Percentiles rank a stretch among this genome's conserved stretches.
phyloP scores from a whole-genome alignment of 2,113 vertebrate genomes.

The Mixornis gularis region DNA sequence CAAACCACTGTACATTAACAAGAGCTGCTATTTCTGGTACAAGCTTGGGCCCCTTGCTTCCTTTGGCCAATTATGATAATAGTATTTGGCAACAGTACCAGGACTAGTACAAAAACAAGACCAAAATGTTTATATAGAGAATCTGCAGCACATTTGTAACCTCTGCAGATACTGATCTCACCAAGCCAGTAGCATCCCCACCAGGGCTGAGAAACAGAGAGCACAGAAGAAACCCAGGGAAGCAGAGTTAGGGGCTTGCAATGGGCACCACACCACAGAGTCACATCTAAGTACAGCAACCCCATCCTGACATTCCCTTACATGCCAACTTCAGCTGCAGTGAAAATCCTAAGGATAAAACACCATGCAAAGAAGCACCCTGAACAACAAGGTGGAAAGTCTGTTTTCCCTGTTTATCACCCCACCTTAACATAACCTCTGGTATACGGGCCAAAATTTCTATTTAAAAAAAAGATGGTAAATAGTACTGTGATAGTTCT shows the following conservation, averaged over 20 bases:
- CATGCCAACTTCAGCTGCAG: background rate
- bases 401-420: background rate
- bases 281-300: background rate
- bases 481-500: rapidly evolving
- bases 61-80: background rate
- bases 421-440: background rate
- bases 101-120: slow-evolving; percentile 10
- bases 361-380: background rate
- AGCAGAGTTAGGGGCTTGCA: background rate
- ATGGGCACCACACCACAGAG: background rate
- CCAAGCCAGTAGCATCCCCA: background rate
- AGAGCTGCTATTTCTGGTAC: slow-evolving; percentile 24
- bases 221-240: background rate
- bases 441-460: background rate
- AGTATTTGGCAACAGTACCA: slow-evolving; percentile 4
- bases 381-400: background rate
- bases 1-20: background rate
- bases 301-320: background rate
- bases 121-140: background rate
- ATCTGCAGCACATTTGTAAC: background rate
- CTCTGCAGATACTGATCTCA: background rate
- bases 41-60: background rate
- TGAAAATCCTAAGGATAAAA: background rate
- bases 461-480: background rate
- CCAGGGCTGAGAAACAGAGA: rapidly evolving